Conservation (phyloP, 2,113 vertebrate genomes). For the Acrocephalus kingi region DNA sequence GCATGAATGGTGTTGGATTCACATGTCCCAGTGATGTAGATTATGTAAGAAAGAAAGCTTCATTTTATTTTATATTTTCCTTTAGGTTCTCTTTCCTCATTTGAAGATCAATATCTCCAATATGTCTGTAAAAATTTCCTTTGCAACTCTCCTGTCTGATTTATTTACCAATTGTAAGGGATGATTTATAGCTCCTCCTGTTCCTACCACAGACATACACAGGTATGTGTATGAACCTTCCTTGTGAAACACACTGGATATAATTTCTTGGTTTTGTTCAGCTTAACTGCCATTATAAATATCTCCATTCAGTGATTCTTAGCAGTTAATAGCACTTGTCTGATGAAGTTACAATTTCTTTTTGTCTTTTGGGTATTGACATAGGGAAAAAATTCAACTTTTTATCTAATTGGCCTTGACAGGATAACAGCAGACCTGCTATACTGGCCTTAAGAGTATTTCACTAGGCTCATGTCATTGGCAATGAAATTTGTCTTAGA, state of each 20-base stretch:
- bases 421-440: not conserved
- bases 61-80: not conserved
- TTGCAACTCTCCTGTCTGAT: not conserved
- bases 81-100: not conserved
- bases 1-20: not conserved
- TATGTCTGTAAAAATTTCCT: not conserved
- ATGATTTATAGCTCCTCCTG: not conserved
- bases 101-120: not conserved
- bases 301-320: not conserved
- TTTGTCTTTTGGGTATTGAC: slow-evolving; percentile 16
- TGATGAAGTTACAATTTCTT: slow-evolving; percentile 13
- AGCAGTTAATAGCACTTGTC: not conserved
- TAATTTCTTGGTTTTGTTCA: not conserved
- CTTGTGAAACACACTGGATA: not conserved
- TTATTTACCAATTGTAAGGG: not conserved
- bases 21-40: not conserved
- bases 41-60: not conserved
- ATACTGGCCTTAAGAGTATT: not conserved
- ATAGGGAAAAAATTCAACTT: not conserved
- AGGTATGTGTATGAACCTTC: not conserved
- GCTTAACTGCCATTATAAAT: not conserved
- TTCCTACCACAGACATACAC: not conserved
- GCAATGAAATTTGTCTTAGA: slow-evolving; percentile 36
- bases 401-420: slow-evolving; percentile 26
- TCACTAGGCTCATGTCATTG: not conserved